Conservation (phyloP, 1,140 invertebrate genomes). For the Drosophila tristis region DNA sequence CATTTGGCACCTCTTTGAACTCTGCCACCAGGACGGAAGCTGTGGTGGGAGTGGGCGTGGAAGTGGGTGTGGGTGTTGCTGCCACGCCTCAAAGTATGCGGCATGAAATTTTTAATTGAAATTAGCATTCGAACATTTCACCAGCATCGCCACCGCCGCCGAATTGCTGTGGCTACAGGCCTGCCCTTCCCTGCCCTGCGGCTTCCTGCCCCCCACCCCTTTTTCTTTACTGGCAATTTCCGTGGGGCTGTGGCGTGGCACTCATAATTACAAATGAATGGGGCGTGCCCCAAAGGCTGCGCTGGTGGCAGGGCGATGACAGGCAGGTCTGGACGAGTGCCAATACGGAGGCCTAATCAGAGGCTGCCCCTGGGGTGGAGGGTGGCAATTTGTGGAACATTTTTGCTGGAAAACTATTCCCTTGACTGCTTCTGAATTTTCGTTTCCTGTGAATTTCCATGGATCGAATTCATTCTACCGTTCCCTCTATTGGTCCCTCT, state of each 20-base stretch:
- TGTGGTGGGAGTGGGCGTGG: background rate
- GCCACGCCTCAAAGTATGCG: slow-evolving; percentile 18
- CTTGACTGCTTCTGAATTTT: slow-evolving; percentile 2
- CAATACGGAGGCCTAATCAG: slow-evolving; percentile 54
- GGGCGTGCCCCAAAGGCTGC: background rate
- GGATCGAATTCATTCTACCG: background rate
- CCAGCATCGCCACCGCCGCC: slow-evolving; percentile 28
- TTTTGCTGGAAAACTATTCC: slow-evolving; percentile 42
- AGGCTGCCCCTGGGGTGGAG: too few species aligned
- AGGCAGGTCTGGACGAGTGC: slow-evolving; percentile 25
- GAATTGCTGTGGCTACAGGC: slow-evolving; percentile 36
- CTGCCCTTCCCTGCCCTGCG: background rate
- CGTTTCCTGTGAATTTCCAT: slow-evolving; percentile 8
- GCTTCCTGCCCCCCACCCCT: background rate
- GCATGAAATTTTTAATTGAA: slow-evolving; percentile 68
- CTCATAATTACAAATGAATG: slow-evolving; percentile 56
- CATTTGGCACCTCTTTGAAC: slow-evolving; percentile 51
- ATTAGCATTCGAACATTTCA: slow-evolving; percentile 67
- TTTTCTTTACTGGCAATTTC: slow-evolving; percentile 28
- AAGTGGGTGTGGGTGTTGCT: background rate
- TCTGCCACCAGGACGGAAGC: slow-evolving; percentile 21
- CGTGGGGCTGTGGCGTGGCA: slow-evolving; percentile 45
- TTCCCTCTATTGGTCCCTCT: too few species aligned
- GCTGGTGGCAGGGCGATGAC: slow-evolving; percentile 1
- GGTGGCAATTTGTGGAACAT: slow-evolving; percentile 16